A percentile compares a stretch with the other conserved stretches of the same genome.
These are phyloP conservation scores for Formica exsecta DNA, from an alignment of 1,140 invertebrate species.

Conservation along the genomic window DNA sequence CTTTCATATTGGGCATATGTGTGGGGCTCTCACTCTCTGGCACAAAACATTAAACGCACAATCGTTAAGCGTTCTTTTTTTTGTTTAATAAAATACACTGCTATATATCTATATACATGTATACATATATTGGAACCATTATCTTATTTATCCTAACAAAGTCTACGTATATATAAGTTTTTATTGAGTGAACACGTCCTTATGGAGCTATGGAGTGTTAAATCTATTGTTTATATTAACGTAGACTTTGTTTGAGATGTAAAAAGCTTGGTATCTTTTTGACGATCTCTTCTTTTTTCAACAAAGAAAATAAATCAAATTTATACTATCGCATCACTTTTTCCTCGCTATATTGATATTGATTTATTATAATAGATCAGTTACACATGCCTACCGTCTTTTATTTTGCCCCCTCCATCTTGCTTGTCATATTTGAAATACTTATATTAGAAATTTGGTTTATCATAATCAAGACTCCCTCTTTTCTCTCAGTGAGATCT, in stretches of 20 bases:
- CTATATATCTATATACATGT: conserved; percentile 38
- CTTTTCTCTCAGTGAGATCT: conserved; percentile 7
- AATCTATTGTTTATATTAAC: conserved; percentile 54
- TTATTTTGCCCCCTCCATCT: not conserved
- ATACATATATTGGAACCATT: conserved; percentile 49
- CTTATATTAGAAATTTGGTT: conserved; percentile 29
- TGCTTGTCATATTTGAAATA: conserved; percentile 6
- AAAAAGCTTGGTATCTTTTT: conserved; percentile 33
- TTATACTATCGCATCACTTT: conserved; percentile 21
- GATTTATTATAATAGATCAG: not conserved
- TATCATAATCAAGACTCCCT: not conserved
- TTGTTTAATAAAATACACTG: conserved; percentile 53
- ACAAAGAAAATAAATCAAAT: conserved; percentile 51
- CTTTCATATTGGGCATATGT: conserved; percentile 41
- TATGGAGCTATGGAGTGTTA: conserved; percentile 51
- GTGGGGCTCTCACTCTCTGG: conserved; percentile 47
- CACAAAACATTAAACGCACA: conserved; percentile 65
- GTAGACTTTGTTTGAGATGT: conserved; percentile 51
- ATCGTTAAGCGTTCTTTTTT: not conserved
- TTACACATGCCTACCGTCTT: not conserved
- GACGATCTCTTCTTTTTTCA: conserved; percentile 28
- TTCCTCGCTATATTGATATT: not conserved
- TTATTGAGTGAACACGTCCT: conserved; percentile 28
- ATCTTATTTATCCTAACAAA: conserved; percentile 57
- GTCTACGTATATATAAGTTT: conserved; percentile 60